A percentile compares a stretch with the other conserved stretches of the same genome.
Evolutionary conservation across 1,140 invertebrate genomes (phyloP).

Genomic region (Drosophila seguyi): DNA sequence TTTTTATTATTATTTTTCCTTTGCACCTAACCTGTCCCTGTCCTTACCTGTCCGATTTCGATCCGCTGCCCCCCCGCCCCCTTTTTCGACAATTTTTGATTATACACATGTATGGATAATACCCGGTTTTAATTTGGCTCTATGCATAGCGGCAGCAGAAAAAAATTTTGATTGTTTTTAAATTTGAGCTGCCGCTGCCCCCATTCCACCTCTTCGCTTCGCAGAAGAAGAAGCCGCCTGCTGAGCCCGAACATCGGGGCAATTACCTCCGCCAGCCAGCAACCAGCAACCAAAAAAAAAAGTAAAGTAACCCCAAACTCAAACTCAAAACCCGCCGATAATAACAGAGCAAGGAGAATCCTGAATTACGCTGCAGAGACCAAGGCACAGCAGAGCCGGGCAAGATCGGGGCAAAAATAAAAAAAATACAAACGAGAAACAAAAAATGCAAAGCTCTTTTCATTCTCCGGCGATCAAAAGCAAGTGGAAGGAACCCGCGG

Average conservation of each 20-base stretch:
- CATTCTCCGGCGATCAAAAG: slow-evolving; percentile 46
- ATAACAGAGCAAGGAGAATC: slow-evolving; percentile 80
- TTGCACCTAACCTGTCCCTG: slow-evolving; percentile 1
- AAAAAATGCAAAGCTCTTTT: slow-evolving; percentile 39
- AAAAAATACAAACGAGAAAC: slow-evolving; percentile 30
- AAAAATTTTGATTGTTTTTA: slow-evolving; percentile 73
- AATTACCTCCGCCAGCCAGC: slow-evolving; percentile 61
- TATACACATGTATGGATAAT: slow-evolving; percentile 45
- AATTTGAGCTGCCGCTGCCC: slow-evolving; percentile 59
- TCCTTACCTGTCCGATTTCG: slow-evolving; percentile 29
- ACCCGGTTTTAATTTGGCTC: slow-evolving; percentile 49
- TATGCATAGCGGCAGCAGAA: slow-evolving; percentile 47
- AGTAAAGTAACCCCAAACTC: slow-evolving; percentile 37
- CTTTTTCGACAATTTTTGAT: slow-evolving; percentile 31
- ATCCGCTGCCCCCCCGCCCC: not conserved
- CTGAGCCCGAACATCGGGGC: slow-evolving; percentile 69
- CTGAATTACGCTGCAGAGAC: slow-evolving; percentile 75
- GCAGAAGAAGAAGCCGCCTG: slow-evolving; percentile 63
- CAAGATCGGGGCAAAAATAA: slow-evolving; percentile 7
- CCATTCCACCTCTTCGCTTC: slow-evolving; percentile 24
- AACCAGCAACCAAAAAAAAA: slow-evolving; percentile 43
- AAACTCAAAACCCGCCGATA: slow-evolving; percentile 68
- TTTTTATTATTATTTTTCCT: not conserved
- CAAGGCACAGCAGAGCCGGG: slow-evolving; percentile 6
- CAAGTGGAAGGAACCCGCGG: slow-evolving; percentile 53